A percentile compares a stretch with the other conserved stretches of the same genome.
These are phyloP conservation scores for Himantopus leucocephalus DNA, from an alignment of 2,113 vertebrate species.

Conservation along the genomic window DNA sequence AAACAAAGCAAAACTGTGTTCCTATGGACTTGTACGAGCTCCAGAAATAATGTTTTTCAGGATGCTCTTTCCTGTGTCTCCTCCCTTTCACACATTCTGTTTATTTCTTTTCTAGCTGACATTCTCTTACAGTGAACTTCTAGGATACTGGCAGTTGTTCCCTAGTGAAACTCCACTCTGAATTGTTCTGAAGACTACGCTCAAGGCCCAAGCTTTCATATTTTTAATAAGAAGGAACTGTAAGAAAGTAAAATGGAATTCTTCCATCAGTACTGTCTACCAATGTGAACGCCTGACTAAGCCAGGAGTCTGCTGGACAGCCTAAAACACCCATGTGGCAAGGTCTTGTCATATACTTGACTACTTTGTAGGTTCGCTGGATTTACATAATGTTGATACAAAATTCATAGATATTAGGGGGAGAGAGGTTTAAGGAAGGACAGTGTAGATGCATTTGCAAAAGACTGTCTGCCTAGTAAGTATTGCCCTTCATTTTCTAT, in stretches of 20 bases:
- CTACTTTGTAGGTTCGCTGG: neutral
- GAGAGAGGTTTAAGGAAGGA: neutral
- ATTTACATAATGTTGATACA: neutral
- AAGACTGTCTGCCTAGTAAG: neutral
- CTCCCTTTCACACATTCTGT: neutral
- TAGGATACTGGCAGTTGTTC: neutral
- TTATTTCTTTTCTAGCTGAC: neutral
- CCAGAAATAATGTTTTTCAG: neutral
- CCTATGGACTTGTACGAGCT: neutral
- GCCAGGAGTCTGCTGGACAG: neutral
- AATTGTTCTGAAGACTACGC: neutral
- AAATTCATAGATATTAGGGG: neutral
- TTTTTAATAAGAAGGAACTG: neutral
- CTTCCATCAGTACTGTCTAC: neutral
- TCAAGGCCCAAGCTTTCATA: neutral
- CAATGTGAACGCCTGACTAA: accelerated
- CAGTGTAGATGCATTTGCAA: neutral
- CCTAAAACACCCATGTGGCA: neutral
- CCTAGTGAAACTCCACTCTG: neutral
- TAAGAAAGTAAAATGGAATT: neutral
- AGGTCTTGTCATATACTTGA: neutral
- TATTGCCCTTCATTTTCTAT: neutral
- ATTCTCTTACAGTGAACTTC: neutral
- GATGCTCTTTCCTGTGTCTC: neutral
- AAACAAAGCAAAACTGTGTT: neutral